These are phyloP conservation scores for Heterohyrax brucei DNA, from an alignment of 2,797 vertebrate species.

Conservation along the genomic window DNA sequence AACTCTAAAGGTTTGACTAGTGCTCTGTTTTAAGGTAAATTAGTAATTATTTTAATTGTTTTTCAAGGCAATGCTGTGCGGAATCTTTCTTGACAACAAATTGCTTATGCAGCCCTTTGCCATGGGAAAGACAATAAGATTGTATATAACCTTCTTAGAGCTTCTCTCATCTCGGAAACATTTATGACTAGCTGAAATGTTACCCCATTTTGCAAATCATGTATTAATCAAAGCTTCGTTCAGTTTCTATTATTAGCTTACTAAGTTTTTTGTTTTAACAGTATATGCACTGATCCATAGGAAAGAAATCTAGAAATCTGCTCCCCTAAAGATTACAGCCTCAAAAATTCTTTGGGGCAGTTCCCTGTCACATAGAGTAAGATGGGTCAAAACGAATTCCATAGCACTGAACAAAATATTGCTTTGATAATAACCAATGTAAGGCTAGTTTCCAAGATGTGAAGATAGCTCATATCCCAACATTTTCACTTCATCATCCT, in stretches of 20 bases:
- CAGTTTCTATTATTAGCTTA: too few relatives aligned
- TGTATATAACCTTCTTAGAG: neutral
- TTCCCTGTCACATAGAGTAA: neutral
- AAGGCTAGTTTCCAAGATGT: neutral
- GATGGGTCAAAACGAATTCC: neutral
- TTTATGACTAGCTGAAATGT: neutral
- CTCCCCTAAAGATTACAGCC: neutral
- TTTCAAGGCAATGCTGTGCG: too few relatives aligned
- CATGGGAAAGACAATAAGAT: neutral
- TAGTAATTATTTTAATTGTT: too few relatives aligned
- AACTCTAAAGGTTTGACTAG: too few relatives aligned
- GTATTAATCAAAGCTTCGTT: neutral
- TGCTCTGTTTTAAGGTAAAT: too few relatives aligned
- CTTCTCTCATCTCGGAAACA: neutral
- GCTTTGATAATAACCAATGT: too few relatives aligned
- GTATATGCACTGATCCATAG: neutral
- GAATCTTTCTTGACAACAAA: too few relatives aligned
- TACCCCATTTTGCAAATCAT: neutral
- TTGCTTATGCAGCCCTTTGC: too few relatives aligned
- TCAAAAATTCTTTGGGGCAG: neutral
- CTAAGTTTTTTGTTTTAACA: neutral
- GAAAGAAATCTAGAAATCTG: neutral
- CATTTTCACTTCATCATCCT: neutral
- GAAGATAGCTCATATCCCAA: neutral
- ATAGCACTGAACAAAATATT: neutral